These are phyloP conservation scores for Agrochola litura DNA, from an alignment of 2,888 invertebrate genomes.

Conservation along the genomic window DNA sequence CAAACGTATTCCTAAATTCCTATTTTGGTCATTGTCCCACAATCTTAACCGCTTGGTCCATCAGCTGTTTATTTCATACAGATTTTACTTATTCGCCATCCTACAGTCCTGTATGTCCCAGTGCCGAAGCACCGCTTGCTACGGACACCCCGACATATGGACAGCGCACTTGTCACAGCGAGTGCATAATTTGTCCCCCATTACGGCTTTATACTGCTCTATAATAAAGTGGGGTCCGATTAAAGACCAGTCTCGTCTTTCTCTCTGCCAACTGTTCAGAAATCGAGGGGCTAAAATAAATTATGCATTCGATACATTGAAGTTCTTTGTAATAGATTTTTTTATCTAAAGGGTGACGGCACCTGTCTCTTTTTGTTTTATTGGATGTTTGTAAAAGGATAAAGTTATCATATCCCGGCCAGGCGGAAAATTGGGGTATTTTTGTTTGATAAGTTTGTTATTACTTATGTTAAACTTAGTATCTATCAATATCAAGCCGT, in stretches of 20 bases:
- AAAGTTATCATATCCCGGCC: not conserved
- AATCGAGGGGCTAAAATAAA: conserved; percentile 80
- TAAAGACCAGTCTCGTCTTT: conserved; percentile 88
- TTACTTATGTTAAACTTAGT: too few species aligned
- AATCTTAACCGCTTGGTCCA: not conserved
- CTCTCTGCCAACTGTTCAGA: conserved; percentile 85
- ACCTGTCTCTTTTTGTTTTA: conserved; percentile 80
- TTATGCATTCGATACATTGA: conserved; percentile 89
- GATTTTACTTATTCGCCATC: not conserved
- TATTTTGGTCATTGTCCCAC: not conserved
- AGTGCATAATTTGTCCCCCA: conserved; percentile 89
- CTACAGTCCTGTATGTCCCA: conserved; percentile 70
- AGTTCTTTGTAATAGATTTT: conserved; percentile 84
- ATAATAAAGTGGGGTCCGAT: conserved; percentile 86
- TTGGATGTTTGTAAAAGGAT: conserved; percentile 36
- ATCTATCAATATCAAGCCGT: too few species aligned
- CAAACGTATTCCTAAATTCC: not conserved
- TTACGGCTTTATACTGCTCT: conserved; percentile 81
- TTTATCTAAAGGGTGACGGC: conserved; percentile 76
- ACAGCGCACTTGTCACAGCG: conserved; percentile 85
- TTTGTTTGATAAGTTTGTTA: not conserved
- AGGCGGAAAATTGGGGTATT: not conserved
- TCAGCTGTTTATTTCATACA: too few species aligned
- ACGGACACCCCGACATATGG: conserved; percentile 88
- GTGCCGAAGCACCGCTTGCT: conserved; percentile 74